phyloP scores from a whole-genome alignment of 1,140 invertebrate genomes.

The Drosophila dunni region DNA sequence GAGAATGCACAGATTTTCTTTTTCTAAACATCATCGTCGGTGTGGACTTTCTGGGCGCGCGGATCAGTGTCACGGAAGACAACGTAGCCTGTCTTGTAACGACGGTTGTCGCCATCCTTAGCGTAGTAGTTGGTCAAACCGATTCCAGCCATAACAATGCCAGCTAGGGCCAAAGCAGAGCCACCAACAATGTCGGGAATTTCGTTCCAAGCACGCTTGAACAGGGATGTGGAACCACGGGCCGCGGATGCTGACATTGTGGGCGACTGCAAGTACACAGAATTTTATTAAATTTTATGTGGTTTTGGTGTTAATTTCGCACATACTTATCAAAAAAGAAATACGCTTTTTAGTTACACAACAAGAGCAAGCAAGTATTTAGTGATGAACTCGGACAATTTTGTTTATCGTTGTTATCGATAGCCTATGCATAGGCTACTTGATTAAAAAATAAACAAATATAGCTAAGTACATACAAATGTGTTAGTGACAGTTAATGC shows the following conservation, averaged over 20 bases:
- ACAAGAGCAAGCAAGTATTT: conserved; percentile 48
- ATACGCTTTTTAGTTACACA: conserved; percentile 60
- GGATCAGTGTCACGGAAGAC: conserved; percentile 88
- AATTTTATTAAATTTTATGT: neutral
- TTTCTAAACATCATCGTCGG: conserved; percentile 78
- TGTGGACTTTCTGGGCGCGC: conserved; percentile 85
- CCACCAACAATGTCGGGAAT: conserved; percentile 88
- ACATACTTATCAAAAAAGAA: conserved; percentile 57
- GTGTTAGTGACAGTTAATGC: too few relatives aligned
- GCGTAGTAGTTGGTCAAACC: conserved; percentile 86
- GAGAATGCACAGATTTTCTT: conserved; percentile 36
- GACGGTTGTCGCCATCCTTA: conserved; percentile 88
- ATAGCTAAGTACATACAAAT: neutral
- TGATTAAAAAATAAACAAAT: neutral
- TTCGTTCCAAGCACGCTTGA: conserved; percentile 87
- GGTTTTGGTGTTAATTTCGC: neutral
- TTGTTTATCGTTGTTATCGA: conserved; percentile 22
- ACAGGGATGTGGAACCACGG: conserved; percentile 74
- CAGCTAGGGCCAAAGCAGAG: conserved; percentile 85
- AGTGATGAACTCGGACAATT: conserved; percentile 29
- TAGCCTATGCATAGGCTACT: conserved; percentile 4
- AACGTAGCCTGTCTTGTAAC: conserved; percentile 87
- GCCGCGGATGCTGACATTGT: conserved; percentile 74
- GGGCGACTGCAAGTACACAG: conserved; percentile 15
- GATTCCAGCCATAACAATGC: conserved; percentile 85